Evolutionary conservation across 2,888 invertebrate genomes (phyloP), one percentile per base, ranked within the genome.

Genomic region (Monopis laevigella): DNA sequence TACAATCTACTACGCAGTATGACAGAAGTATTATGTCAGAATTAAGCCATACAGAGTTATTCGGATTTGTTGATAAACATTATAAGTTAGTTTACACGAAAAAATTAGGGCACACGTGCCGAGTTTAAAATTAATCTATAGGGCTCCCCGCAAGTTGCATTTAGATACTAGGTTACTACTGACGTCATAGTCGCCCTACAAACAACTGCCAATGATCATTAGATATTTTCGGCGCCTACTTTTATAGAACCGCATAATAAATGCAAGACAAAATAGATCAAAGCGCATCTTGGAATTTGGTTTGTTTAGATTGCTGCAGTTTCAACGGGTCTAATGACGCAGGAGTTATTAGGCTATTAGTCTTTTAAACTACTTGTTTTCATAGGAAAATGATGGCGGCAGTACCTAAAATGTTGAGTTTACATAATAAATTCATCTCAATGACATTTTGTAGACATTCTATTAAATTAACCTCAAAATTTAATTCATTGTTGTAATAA

Each of bases 171-270:
- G 65, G 64, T 60, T 61, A 56, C 45, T 41, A 46, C 51, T 74
- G 75, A 77, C 77, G 77, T 75, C 74, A 73, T 51, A 43, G 42
- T 34, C 43, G 52, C 49, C 53, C 51, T 53, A 53, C 43, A 51
- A 53, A 48, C 46, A 29, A 13, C 36, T 40, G 40, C 43, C 43
- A 43, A 40, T 21, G 27, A 2, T 24, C 39, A 32, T 24, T 13
- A 19, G 11, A 24, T 43, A 40, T 43, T 40, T 40, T 35, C 32
- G 43, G 28, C 27, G 30, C 17, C 18, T 16, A 38, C 18, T 41
- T 41, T 41, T 41, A 32, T 32, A 32, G 6, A 32, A 17, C 32
- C 16, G 32, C 32, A 17, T 32, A 17, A 32, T 14, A n/a, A 32
- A 32, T 32, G 16, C 32, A 32, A 32, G 32, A 32, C 32, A 17